Percentiles rank a stretch among this genome's conserved stretches.
Conservation (phyloP, 2,888 invertebrate species). For the Tipula lateralis region DNA sequence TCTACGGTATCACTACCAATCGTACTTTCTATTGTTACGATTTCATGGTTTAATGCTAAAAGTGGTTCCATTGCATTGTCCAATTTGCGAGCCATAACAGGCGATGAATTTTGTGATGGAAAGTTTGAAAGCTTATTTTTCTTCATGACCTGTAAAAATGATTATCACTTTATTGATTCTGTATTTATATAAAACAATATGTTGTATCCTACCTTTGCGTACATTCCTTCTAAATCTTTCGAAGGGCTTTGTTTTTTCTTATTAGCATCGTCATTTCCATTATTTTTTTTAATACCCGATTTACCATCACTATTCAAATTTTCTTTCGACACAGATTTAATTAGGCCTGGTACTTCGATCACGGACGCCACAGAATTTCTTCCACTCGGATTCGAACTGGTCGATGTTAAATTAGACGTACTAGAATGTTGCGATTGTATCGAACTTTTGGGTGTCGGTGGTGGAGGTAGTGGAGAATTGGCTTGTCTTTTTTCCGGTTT, state of each 20-base stretch:
- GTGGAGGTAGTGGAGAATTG: slow-evolving; percentile 82
- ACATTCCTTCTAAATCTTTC: slow-evolving; percentile 80
- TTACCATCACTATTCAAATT: slow-evolving; percentile 35
- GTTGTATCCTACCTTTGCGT: slow-evolving; percentile 68
- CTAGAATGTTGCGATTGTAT: slow-evolving; percentile 38
- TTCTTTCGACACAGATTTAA: slow-evolving; percentile 42
- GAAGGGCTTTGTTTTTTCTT: slow-evolving; percentile 54
- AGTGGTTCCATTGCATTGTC: slow-evolving; percentile 27
- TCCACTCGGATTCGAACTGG: slow-evolving; percentile 38
- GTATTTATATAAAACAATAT: neutral
- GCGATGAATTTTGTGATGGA: slow-evolving; percentile 46
- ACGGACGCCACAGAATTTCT: slow-evolving; percentile 49
- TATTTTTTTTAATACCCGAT: slow-evolving; percentile 38
- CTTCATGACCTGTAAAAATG: slow-evolving; percentile 47
- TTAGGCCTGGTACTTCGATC: slow-evolving; percentile 39
- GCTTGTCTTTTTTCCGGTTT: slow-evolving; percentile 87
- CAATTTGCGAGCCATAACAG: slow-evolving; percentile 41
- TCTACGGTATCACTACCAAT: neutral
- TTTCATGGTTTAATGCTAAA: neutral
- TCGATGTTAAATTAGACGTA: slow-evolving; percentile 45
- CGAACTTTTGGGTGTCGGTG: slow-evolving; percentile 62
- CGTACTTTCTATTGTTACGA: neutral
- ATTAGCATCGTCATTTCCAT: slow-evolving; percentile 44
- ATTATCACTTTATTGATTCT: neutral
- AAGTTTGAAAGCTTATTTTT: slow-evolving; percentile 47